Percentiles rank a stretch among this genome's conserved stretches.
Conservation (phyloP, 2,888 invertebrate genomes). For the Agrilus mali region DNA sequence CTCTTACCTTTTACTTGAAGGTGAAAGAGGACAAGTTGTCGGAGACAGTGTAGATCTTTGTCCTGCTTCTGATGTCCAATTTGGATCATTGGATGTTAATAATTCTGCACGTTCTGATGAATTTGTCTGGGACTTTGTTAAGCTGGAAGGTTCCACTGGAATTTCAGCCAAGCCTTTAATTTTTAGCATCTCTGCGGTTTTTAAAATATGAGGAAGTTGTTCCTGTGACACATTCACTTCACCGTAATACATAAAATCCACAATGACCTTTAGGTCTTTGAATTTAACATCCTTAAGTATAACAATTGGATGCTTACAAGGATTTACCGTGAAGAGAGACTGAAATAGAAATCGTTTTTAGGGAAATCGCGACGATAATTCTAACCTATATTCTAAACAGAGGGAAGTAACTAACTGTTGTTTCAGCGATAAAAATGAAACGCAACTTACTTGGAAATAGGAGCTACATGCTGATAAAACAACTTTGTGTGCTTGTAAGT, state of each 20-base stretch:
- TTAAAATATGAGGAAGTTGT: constrained; percentile 62
- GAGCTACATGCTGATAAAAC: constrained; percentile 84
- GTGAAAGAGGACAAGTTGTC: constrained; percentile 46
- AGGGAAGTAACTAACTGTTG: background rate
- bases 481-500: constrained; percentile 79
- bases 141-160: constrained; percentile 57
- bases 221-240: constrained; percentile 87
- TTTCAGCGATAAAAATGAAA: background rate
- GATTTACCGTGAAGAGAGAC: constrained; percentile 73
- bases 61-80: constrained; percentile 40
- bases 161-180: constrained; percentile 83
- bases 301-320: constrained; percentile 80
- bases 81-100: constrained; percentile 43
- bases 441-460: constrained; percentile 67
- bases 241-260: constrained; percentile 87
- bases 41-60: constrained; percentile 50
- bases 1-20: constrained; percentile 30
- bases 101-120: constrained; percentile 38
- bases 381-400: background rate
- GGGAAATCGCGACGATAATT: background rate
- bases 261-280: constrained; percentile 73
- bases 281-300: constrained; percentile 82
- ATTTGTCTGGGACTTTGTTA: constrained; percentile 57
- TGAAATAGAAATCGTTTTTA: constrained; percentile 29
- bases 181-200: constrained; percentile 78